These are phyloP conservation scores for Anabas testudineus DNA, from an alignment of 2,797 vertebrate genomes.

Conservation along the genomic window DNA sequence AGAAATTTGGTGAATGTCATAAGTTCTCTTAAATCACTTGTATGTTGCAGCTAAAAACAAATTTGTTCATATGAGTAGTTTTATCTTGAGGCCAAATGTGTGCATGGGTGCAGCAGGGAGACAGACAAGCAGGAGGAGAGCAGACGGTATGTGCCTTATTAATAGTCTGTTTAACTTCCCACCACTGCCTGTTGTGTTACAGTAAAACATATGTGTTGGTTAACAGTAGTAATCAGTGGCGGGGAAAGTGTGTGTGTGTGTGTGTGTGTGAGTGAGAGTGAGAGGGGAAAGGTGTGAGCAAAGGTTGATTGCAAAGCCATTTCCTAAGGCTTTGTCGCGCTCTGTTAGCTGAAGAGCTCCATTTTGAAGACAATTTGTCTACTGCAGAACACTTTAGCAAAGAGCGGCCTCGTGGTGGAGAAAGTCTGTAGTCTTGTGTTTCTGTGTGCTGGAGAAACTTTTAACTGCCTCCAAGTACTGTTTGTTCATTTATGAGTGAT, in stretches of 20 bases:
- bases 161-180: slow-evolving; percentile 18
- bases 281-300: slow-evolving; percentile 60
- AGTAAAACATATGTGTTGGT: slow-evolving; percentile 47
- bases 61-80: not conserved
- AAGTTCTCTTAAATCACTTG: no score
- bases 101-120: not conserved
- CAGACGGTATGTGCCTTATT: slow-evolving; percentile 12
- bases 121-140: not conserved
- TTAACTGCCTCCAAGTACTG: not conserved
- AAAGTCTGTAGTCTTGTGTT: slow-evolving; percentile 13
- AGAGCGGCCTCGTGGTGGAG: slow-evolving; percentile 42
- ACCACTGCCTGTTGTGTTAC: slow-evolving; percentile 25
- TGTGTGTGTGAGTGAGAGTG: not conserved
- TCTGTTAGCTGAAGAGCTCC: slow-evolving; percentile 73
- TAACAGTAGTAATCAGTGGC: slow-evolving; percentile 41
- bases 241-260: slow-evolving; percentile 11
- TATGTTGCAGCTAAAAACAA: no score
- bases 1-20: no score
- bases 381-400: slow-evolving; percentile 62
- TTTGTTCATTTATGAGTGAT: not conserved
- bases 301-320: slow-evolving; percentile 76
- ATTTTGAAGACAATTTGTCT: slow-evolving; percentile 76
- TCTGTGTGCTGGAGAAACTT: slow-evolving; percentile 2
- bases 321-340: slow-evolving; percentile 76
- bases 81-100: not conserved